phyloP scores from a whole-genome alignment of 2,113 vertebrate species.

The Sinocyclocheilus anophthalmus region DNA sequence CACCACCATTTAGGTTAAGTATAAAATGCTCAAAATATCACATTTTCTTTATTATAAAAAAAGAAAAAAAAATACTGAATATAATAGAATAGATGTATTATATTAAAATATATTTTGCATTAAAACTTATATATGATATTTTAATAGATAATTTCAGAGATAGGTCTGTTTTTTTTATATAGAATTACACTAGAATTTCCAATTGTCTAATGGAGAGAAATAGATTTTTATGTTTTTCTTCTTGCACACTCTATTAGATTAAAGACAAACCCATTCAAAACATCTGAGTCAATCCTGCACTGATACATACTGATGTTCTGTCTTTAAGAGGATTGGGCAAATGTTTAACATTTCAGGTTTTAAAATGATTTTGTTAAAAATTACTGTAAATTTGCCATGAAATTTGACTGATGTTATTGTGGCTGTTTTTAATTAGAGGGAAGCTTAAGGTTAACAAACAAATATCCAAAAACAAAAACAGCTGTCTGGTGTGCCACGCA shows the following conservation, averaged over 20 bases:
- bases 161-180: background rate
- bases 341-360: constrained; percentile 49
- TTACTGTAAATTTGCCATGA: background rate
- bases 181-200: background rate
- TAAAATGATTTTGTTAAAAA: constrained; percentile 50
- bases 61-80: too few relatives aligned
- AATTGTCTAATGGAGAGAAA: constrained; percentile 6
- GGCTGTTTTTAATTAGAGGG: constrained; percentile 57
- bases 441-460: constrained; percentile 44
- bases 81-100: too few relatives aligned
- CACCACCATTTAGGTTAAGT: too few relatives aligned
- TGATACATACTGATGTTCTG: constrained; percentile 1
- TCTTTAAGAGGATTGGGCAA: constrained; percentile 53
- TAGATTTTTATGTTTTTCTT: background rate
- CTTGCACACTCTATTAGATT: constrained; percentile 26
- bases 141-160: background rate
- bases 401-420: constrained; percentile 50
- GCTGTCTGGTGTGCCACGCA: constrained; percentile 18
- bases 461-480: constrained; percentile 47
- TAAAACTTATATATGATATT: too few relatives aligned
- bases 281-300: constrained; percentile 48
- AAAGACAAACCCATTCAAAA: constrained; percentile 51
- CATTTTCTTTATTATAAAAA: too few relatives aligned
- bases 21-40: too few relatives aligned
- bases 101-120: background rate